Conservation (phyloP, 1,140 invertebrate genomes). For the Bombus superbus region DNA sequence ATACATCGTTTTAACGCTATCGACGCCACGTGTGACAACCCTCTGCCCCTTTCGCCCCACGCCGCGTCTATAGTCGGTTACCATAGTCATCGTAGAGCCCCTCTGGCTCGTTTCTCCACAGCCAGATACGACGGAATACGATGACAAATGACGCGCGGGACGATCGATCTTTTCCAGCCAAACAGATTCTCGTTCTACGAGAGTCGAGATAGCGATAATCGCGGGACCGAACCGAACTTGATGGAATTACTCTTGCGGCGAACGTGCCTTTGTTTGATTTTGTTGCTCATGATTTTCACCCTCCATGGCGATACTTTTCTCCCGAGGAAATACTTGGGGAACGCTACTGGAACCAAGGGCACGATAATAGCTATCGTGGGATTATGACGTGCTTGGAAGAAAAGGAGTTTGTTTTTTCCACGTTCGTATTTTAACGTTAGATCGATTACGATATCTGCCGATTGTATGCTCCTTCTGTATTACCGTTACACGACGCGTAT, state of each 20-base stretch:
- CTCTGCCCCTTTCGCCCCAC: neutral
- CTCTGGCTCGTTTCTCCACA: neutral
- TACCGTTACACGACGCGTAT: too few relatives aligned
- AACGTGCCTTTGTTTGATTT: constrained; percentile 28
- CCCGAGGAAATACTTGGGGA: neutral
- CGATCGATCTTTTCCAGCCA: constrained; percentile 70
- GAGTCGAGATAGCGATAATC: neutral
- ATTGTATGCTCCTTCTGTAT: too few relatives aligned
- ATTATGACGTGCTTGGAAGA: too few relatives aligned
- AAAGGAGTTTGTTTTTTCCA: too few relatives aligned
- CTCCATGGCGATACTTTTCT: neutral
- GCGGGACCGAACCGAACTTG: neutral
- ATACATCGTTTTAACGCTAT: constrained; percentile 73
- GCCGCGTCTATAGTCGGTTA: neutral
- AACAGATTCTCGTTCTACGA: constrained; percentile 65
- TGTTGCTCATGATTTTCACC: neutral
- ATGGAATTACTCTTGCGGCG: constrained; percentile 35
- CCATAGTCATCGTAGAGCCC: neutral
- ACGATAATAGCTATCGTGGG: neutral
- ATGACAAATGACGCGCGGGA: constrained; percentile 79
- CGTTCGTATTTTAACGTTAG: too few relatives aligned
- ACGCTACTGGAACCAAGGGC: neutral
- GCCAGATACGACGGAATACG: constrained; percentile 70
- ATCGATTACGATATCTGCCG: too few relatives aligned
- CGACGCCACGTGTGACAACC: constrained; percentile 54